Base-by-base conservation (phyloP, 2,888 invertebrate genomes). In the Dascillus cervinus region DNA sequence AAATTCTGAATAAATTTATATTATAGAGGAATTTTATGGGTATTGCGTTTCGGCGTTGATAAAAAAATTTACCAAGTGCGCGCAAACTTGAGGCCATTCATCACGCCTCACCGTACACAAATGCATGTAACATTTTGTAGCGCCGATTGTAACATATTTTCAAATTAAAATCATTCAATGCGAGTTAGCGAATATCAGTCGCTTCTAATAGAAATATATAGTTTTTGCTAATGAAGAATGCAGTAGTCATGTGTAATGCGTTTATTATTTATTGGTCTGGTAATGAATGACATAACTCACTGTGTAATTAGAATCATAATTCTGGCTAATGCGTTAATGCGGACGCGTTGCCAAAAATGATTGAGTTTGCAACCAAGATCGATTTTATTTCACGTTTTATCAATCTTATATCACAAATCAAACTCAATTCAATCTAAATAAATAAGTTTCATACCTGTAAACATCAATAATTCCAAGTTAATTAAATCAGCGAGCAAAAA, bases 281-380 rank as follows among this genome's bases (percentile, higher is more conserved):
- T 63, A 63, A 64, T 62, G 60, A 62, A 63, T 62, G 63, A 58
- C 61, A 62, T 62, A 62, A 62, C 61, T 63, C 62, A 62, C 57
- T 45, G 49, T 49, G 57, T 64, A 64, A 64, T 64, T 63, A 62
- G 61, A 62, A 56, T 63, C 62, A 62, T 64, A 63, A 62, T 64
- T 62, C 56, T 54, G 50, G 56, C 54, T 61, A 59, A 60, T 61
- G 62, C 55, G 57, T 55, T 59, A 58, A 59, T 60, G 58, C 57
- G 60, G 56, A 55, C 41, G 46, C 56, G 45, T 39, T 52, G 55
- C 55, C 59, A 60, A 60, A 60, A 63, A 60, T 62, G 60, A 64
- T 62, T 60, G 60, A 54, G 50, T 52, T 48, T 45, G 49, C 51
- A 50, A 47, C 46, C n/a, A n/a, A n/a, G n/a, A n/a, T n/a, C n/a